These are phyloP conservation scores for Ispidina picta DNA, from an alignment of 2,797 vertebrate genomes.

Conservation along the genomic window DNA sequence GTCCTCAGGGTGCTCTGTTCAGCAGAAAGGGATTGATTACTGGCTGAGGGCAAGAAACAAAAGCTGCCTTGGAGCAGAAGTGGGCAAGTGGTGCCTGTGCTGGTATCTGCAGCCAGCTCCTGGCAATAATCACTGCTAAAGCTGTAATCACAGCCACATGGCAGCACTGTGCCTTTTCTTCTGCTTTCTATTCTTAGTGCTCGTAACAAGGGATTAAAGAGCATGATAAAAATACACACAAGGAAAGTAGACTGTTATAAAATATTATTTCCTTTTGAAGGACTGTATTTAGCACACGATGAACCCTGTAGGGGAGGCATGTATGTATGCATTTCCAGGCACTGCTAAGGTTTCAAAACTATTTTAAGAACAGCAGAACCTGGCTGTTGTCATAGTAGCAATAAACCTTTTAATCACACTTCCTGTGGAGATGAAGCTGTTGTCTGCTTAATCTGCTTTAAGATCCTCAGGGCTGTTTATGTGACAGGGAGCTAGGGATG, in stretches of 20 bases:
- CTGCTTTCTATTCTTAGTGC: conserved; percentile 50
- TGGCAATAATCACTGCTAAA: conserved; percentile 25
- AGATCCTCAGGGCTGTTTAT: conserved; percentile 30
- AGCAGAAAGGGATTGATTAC: not conserved
- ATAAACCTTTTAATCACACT: conserved; percentile 70
- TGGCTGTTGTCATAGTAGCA: conserved; percentile 70
- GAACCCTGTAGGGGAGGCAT: conserved; percentile 10
- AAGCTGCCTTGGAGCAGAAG: not conserved
- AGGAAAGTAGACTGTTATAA: conserved; percentile 16
- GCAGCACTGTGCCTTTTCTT: conserved; percentile 42
- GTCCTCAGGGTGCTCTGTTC: fast-evolving
- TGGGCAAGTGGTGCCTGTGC: not conserved
- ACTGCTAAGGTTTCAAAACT: conserved; percentile 46
- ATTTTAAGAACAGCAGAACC: conserved; percentile 70
- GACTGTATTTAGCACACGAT: conserved; percentile 21
- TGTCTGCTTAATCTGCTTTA: conserved; percentile 57
- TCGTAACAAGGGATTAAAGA: conserved; percentile 57
- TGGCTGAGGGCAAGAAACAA: not conserved
- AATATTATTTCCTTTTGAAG: conserved; percentile 30
- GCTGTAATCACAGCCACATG: conserved; percentile 42
- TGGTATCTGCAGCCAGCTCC: not conserved
- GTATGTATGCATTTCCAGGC: not conserved
- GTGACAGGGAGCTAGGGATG: not conserved
- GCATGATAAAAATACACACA: not conserved
- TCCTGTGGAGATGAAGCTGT: conserved; percentile 63